These are phyloP conservation scores for Scaptomyza parva DNA, from an alignment of 2,888 invertebrate species.

Conservation along the genomic window DNA sequence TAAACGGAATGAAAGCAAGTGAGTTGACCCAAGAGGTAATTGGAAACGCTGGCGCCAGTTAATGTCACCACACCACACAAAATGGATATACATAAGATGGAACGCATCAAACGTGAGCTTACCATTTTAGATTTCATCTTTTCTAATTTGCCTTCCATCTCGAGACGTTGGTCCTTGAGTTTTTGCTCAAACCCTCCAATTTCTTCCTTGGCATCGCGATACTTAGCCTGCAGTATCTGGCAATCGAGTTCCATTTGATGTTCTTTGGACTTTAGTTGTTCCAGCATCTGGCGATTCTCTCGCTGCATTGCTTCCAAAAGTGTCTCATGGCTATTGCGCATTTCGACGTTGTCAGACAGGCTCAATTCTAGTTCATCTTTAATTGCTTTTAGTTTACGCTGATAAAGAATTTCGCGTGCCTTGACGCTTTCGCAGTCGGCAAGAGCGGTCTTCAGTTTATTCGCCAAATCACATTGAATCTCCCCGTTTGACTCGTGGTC, in stretches of 20 bases:
- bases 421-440: constrained; percentile 28
- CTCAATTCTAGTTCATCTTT: constrained; percentile 52
- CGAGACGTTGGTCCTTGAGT: constrained; percentile 85
- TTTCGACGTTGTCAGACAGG: constrained; percentile 3
- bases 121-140: constrained; percentile 93
- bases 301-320: neutral
- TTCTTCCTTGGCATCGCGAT: constrained; percentile 79
- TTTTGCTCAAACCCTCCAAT: constrained; percentile 72
- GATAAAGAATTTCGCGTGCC: constrained; percentile 34
- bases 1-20: neutral
- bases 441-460: constrained; percentile 20
- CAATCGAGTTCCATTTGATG: constrained; percentile 67
- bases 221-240: constrained; percentile 82
- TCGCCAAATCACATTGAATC: constrained; percentile 20
- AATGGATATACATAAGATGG: constrained; percentile 7
- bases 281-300: neutral
- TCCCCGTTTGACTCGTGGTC: constrained; percentile 27
- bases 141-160: constrained; percentile 91
- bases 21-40: neutral
- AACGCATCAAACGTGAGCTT: constrained; percentile 82
- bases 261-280: constrained; percentile 5
- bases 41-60: constrained; percentile 2
- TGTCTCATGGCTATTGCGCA: constrained; percentile 3
- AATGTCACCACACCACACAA: constrained; percentile 4
- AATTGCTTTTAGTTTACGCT: constrained; percentile 49